Evolutionary conservation across 2,888 invertebrate species (phyloP), one percentile per base, ranked within the genome.

Genomic region (Himalopsyche tibetana): DNA sequence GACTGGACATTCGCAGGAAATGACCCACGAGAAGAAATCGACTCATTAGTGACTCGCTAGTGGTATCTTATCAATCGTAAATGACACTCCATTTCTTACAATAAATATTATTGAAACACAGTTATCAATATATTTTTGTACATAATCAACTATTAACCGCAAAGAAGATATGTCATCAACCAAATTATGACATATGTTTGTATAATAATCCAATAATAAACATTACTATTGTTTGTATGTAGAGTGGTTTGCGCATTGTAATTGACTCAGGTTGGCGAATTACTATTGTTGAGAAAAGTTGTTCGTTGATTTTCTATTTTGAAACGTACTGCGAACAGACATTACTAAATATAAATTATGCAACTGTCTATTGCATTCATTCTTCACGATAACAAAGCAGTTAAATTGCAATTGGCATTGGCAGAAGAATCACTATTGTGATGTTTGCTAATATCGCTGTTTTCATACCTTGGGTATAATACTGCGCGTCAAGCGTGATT

Each of bases 391-490:
- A 74, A 38, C 74, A 74, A 74, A 38, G 15, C 74, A 12, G 74
- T 74, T 74, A 74, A 74, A 74, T 74, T 36, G 12, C 74, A 74
- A 74, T 74, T 74, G 74, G 74, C 74, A 74, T 74, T 74, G 74
- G 74, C 4, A 28, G 15, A 12, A 28, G 15, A 74, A 74, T 36
- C 1, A 38, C 74, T 36, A 74, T 74, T 74, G 74, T 74, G 28
- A 38, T 74, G 74, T 74, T 28, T 28, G 36, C 15, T 74, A 15
- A 36, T 74, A 12, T 15, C 74, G n/a, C 15, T 74, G 36, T 74
- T 74, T 74, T 74, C 74, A 38, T 36, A 74, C 74, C 15, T 74
- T 36, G 63, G 15, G 6, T 63, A 63, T 19, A 19, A 5, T 74
- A 74, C 69, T 74, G 38, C 74, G 38, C 74, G 15, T 74, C 74